A percentile compares a stretch with the other conserved stretches of the same genome.
phyloP scores from a whole-genome alignment of 2,888 invertebrate species.

The Drosophila leonis region DNA sequence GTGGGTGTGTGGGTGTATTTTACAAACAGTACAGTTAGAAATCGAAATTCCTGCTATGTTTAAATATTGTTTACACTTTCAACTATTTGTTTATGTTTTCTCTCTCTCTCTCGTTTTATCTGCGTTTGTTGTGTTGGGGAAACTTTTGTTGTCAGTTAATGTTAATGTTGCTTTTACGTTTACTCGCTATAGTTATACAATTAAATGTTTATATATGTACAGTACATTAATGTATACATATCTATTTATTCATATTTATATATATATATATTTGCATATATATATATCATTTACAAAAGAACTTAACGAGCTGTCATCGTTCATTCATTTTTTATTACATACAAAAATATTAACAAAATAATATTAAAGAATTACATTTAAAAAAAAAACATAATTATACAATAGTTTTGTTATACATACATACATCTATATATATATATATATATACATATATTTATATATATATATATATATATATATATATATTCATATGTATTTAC shows the following conservation, averaged over 20 bases:
- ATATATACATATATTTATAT: slow-evolving; percentile 21
- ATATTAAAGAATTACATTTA: slow-evolving; percentile 33
- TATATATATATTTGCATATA: slow-evolving; percentile 30
- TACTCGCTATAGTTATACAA: slow-evolving; percentile 71
- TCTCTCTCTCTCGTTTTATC: not conserved
- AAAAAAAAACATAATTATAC: slow-evolving; percentile 34
- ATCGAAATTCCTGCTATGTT: slow-evolving; percentile 46
- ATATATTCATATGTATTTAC: slow-evolving; percentile 24
- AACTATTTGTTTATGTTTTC: slow-evolving; percentile 24
- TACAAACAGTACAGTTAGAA: slow-evolving; percentile 55
- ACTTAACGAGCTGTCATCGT: slow-evolving; percentile 41
- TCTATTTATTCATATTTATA: slow-evolving; percentile 40
- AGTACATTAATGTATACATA: slow-evolving; percentile 54
- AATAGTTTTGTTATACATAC: slow-evolving; percentile 25
- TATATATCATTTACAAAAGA: slow-evolving; percentile 66
- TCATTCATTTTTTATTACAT: slow-evolving; percentile 40
- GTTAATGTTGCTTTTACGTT: slow-evolving; percentile 44
- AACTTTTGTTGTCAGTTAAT: slow-evolving; percentile 49
- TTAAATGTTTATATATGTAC: slow-evolving; percentile 60
- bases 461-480: slow-evolving; percentile 38
- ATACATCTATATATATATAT: slow-evolving; percentile 16
- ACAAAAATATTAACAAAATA: slow-evolving; percentile 48
- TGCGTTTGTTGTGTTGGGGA: slow-evolving; percentile 10
- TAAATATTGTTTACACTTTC: slow-evolving; percentile 27
- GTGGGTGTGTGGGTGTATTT: slow-evolving; percentile 37